A percentile compares a stretch with the other conserved stretches of the same genome.
phyloP scores from a whole-genome alignment of 2,113 vertebrate genomes.

The Bos indicus region DNA sequence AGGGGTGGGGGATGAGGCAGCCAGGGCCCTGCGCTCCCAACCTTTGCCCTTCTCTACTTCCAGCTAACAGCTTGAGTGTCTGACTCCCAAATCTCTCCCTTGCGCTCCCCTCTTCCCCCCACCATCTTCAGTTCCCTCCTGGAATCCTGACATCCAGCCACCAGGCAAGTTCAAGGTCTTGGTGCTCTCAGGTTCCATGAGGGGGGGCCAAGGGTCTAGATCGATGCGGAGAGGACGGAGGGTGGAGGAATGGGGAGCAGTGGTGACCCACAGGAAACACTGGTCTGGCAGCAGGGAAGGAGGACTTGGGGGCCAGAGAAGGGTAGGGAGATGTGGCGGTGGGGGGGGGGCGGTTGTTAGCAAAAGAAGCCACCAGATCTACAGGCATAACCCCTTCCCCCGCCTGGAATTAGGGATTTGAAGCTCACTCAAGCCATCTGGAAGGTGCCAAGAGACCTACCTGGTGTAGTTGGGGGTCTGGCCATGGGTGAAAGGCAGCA shows the following conservation, averaged over 20 bases:
- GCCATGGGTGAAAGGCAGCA: conserved; percentile 51
- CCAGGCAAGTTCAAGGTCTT: conserved; percentile 46
- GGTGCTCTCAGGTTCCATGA: background rate
- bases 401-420: background rate
- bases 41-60: background rate
- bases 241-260: background rate
- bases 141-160: conserved; percentile 27
- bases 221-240: background rate
- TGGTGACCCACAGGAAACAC: background rate
- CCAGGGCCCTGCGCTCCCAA: background rate
- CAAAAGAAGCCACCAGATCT: background rate
- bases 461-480: conserved; percentile 70
- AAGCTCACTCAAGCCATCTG: background rate
- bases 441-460: conserved; percentile 49
- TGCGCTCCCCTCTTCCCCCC: background rate
- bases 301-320: background rate
- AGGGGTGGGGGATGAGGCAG: background rate
- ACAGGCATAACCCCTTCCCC: background rate
- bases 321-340: background rate
- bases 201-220: background rate
- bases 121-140: background rate
- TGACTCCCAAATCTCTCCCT: background rate
- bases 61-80: background rate
- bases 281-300: background rate
- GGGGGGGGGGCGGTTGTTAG: background rate